Percentiles rank a stretch among this genome's conserved stretches.
Evolutionary conservation across 2,797 vertebrate genomes (phyloP).

Genomic region (Glossophaga mutica): DNA sequence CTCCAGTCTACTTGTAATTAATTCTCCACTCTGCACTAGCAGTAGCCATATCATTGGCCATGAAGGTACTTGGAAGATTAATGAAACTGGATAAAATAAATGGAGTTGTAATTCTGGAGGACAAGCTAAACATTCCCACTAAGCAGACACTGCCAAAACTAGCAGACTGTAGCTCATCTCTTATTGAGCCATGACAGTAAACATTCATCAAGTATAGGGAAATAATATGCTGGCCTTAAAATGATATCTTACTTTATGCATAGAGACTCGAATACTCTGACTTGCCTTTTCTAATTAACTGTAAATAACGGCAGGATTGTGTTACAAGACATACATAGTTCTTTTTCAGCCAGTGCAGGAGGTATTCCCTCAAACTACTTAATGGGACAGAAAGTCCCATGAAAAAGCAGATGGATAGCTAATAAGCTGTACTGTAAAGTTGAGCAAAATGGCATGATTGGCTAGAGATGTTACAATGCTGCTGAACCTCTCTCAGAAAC

Average conservation of each 20-base stretch:
- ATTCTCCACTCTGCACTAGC: conserved; percentile 68
- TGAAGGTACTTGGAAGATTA: conserved; percentile 76
- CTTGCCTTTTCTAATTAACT: conserved; percentile 71
- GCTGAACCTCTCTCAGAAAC: conserved; percentile 49
- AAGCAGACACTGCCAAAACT: conserved; percentile 77
- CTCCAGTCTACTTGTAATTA: conserved; percentile 68
- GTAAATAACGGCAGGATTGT: conserved; percentile 47
- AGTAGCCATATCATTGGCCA: conserved; percentile 63
- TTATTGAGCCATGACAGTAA: conserved; percentile 79
- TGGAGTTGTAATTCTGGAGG: conserved; percentile 73
- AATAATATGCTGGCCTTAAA: conserved; percentile 74
- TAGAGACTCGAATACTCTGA: conserved; percentile 45
- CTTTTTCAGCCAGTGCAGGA: conserved; percentile 31
- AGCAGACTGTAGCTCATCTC: conserved; percentile 75
- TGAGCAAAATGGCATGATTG: conserved; percentile 17
- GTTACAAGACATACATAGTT: conserved; percentile 34
- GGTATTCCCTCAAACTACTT: conserved; percentile 54
- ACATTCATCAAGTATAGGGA: conserved; percentile 78
- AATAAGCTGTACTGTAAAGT: conserved; percentile 54
- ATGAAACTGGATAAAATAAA: conserved; percentile 81
- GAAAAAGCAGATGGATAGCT: conserved; percentile 65
- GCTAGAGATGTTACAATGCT: conserved; percentile 33
- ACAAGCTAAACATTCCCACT: conserved; percentile 73
- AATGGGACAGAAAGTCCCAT: conserved; percentile 40
- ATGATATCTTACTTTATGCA: conserved; percentile 67